A percentile compares a stretch with the other conserved stretches of the same genome.
Conservation (phyloP, 2,113 vertebrate genomes). For the Numida meleagris region DNA sequence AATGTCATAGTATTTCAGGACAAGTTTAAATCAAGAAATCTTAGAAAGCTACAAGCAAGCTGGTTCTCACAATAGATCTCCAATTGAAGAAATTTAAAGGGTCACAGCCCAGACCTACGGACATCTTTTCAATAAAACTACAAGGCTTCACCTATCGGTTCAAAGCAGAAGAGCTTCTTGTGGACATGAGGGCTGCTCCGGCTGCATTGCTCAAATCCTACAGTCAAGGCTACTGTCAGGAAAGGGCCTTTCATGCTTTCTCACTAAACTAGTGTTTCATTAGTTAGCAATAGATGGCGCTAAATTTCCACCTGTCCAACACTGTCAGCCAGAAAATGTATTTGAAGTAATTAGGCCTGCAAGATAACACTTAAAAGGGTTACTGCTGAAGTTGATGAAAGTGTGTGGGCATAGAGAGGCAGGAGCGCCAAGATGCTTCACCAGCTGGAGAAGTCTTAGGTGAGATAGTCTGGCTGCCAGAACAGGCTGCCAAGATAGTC, state of each 20-base stretch:
- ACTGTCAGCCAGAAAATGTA: conserved; percentile 22
- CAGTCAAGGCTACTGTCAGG: fast-evolving
- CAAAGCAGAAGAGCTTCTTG: background rate
- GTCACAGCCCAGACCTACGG: fast-evolving
- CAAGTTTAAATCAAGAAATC: background rate
- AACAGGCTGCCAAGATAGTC: conserved; percentile 71
- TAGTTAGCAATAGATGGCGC: conserved; percentile 80
- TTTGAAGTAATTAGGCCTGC: conserved; percentile 74
- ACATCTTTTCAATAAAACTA: background rate
- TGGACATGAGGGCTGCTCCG: fast-evolving
- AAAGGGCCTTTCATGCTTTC: background rate
- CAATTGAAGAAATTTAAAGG: background rate
- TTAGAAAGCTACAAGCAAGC: background rate
- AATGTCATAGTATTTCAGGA: background rate
- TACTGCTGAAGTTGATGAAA: conserved; percentile 68
- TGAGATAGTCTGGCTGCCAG: conserved; percentile 71
- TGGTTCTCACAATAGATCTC: background rate
- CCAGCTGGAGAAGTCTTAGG: conserved; percentile 68
- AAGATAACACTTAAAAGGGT: conserved; percentile 71
- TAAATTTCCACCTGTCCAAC: conserved; percentile 65
- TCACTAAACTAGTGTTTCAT: conserved; percentile 5
- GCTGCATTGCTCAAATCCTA: background rate
- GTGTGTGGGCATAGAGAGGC: conserved; percentile 55
- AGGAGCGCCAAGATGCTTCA: conserved; percentile 67
- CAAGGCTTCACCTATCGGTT: background rate